Conservation (phyloP, 1,140 invertebrate species). For the Saccostrea echinata region DNA sequence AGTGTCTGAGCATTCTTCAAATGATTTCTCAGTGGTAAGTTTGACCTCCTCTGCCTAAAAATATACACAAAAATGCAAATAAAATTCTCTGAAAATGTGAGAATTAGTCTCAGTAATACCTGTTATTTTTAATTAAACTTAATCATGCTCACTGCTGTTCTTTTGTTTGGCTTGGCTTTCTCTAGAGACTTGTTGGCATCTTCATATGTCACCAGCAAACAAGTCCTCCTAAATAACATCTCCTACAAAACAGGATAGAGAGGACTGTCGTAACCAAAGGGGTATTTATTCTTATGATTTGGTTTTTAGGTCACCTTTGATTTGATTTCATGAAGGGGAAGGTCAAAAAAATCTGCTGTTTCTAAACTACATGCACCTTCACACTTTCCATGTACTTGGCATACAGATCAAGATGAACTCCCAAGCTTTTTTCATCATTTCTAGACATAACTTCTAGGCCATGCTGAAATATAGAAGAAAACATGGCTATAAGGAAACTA, state of each 20-base stretch:
- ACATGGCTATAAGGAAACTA: background rate
- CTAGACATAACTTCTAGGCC: slow-evolving; percentile 76
- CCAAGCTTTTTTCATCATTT: slow-evolving; percentile 79
- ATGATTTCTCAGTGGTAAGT: slow-evolving; percentile 65
- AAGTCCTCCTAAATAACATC: slow-evolving; percentile 80
- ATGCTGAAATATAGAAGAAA: slow-evolving; percentile 69
- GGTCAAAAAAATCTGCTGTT: background rate
- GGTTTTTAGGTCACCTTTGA: too few relatives aligned
- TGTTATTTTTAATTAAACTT: background rate
- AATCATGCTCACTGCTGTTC: slow-evolving; percentile 75
- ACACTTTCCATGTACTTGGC: slow-evolving; percentile 78
- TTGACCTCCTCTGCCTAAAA: slow-evolving; percentile 72
- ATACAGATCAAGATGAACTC: slow-evolving; percentile 78
- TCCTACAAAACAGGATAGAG: slow-evolving; percentile 61
- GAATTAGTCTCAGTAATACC: too few relatives aligned
- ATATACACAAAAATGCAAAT: slow-evolving; percentile 27
- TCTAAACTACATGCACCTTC: slow-evolving; percentile 65
- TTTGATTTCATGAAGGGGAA: background rate
- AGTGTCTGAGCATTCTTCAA: slow-evolving; percentile 70
- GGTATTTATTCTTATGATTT: too few relatives aligned
- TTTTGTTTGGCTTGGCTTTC: slow-evolving; percentile 80
- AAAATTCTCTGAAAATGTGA: too few relatives aligned
- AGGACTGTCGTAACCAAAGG: too few relatives aligned
- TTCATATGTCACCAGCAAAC: slow-evolving; percentile 80
- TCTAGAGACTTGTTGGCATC: slow-evolving; percentile 79